A percentile compares a stretch with the other conserved stretches of the same genome.
Evolutionary conservation across 2,888 invertebrate genomes (phyloP).

Genomic region (Trisateles emortualis): DNA sequence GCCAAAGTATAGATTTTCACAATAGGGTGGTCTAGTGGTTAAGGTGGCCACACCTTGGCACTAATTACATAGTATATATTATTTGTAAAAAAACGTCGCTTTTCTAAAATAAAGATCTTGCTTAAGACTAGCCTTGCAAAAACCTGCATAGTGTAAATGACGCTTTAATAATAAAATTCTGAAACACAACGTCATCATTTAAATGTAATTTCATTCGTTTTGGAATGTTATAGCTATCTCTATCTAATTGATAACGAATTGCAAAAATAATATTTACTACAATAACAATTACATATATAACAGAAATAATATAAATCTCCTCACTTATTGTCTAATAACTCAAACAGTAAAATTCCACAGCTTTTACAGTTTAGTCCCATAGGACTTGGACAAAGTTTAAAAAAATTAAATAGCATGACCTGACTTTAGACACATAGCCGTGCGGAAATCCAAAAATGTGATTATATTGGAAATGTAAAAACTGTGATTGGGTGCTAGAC

Average conservation of each 20-base stretch:
- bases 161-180: neutral
- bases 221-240: slow-evolving; percentile 70
- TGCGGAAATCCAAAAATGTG: slow-evolving; percentile 48
- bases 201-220: slow-evolving; percentile 42
- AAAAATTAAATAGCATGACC: slow-evolving; percentile 38
- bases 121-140: neutral
- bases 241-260: slow-evolving; percentile 52
- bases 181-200: slow-evolving; percentile 4
- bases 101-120: too few species aligned
- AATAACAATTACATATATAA: slow-evolving; percentile 42
- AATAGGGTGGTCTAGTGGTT: too few species aligned
- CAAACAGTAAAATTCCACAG: slow-evolving; percentile 67
- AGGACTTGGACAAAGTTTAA: slow-evolving; percentile 30
- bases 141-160: neutral
- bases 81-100: slow-evolving; percentile 26
- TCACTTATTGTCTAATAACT: slow-evolving; percentile 67
- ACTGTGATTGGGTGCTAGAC: slow-evolving; percentile 76
- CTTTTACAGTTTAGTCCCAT: slow-evolving; percentile 64
- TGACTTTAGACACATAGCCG: slow-evolving; percentile 52
- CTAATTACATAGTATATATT: too few species aligned
- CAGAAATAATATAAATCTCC: slow-evolving; percentile 55
- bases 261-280: slow-evolving; percentile 52
- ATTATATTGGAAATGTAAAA: slow-evolving; percentile 71
- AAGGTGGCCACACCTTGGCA: too few species aligned
- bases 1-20: too few species aligned